Conservation (phyloP, 2,113 vertebrate genomes). For the Chascanopsetta lugubris region DNA sequence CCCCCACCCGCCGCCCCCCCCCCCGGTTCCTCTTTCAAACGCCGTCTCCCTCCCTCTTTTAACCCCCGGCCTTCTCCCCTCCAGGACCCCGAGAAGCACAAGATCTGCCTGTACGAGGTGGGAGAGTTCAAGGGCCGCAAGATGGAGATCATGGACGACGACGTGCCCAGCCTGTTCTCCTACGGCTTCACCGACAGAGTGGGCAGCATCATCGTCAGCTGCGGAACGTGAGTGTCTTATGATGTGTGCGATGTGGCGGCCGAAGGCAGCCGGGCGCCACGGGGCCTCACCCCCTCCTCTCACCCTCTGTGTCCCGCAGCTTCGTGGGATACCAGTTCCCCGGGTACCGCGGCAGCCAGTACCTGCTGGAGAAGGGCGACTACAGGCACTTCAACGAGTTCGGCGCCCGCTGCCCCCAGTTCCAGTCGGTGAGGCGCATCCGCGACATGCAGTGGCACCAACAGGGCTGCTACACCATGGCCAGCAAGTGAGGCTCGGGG, state of each 20-base stretch:
- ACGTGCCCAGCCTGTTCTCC: conserved; percentile 84
- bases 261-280: too few species aligned
- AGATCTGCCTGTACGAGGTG: conserved; percentile 86
- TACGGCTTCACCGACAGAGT: conserved; percentile 87
- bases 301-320: conserved; percentile 66
- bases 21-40: conserved; percentile 75
- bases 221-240: conserved; percentile 81
- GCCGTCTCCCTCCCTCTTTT: neutral
- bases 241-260: too few species aligned
- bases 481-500: conserved; percentile 82
- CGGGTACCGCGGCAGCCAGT: conserved; percentile 86
- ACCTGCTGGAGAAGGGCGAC: conserved; percentile 86
- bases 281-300: neutral
- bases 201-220: conserved; percentile 83
- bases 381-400: conserved; percentile 86
- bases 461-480: conserved; percentile 84
- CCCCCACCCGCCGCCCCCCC: neutral
- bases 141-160: conserved; percentile 88
- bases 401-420: conserved; percentile 80
- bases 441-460: conserved; percentile 87
- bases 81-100: conserved; percentile 86
- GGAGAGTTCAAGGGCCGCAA: conserved; percentile 87
- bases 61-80: neutral
- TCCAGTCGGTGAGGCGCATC: conserved; percentile 85
- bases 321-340: conserved; percentile 87